A percentile compares a stretch with the other conserved stretches of the same genome.
Evolutionary conservation across 1,140 invertebrate species (phyloP).

Genomic region (Cotesia typhae): DNA sequence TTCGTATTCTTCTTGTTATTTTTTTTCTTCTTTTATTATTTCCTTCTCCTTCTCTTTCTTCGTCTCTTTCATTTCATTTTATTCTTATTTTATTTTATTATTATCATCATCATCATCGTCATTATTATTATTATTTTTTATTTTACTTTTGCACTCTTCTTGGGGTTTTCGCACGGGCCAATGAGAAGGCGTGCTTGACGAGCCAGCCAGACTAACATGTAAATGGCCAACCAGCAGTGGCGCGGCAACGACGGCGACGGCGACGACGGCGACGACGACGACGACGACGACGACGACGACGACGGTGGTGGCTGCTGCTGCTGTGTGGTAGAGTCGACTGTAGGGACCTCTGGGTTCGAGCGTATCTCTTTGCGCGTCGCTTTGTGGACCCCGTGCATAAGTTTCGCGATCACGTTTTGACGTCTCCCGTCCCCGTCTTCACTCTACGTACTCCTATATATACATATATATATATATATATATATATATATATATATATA

Average conservation of each 20-base stretch:
- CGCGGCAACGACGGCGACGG: constrained; percentile 9
- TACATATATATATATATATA: not conserved
- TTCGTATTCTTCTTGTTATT: constrained; percentile 11
- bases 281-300: constrained; percentile 12
- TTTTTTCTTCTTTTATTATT: constrained; percentile 17
- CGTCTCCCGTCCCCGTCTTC: constrained; percentile 54
- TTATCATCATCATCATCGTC: not conserved
- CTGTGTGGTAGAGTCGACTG: not conserved
- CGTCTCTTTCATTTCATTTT: no score
- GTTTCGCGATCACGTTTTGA: constrained; percentile 78
- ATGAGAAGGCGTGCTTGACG: constrained; percentile 31
- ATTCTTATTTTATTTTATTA: constrained; percentile 2
- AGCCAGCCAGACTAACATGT: constrained; percentile 30
- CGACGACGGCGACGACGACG: not conserved
- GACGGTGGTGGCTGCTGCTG: not conserved
- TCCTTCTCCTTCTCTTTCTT: not conserved
- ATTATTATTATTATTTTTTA: constrained; percentile 4
- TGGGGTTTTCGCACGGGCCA: constrained; percentile 30
- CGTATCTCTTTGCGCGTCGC: constrained; percentile 78
- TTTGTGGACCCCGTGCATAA: constrained; percentile 76
- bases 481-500: no score
- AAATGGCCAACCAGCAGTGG: constrained; percentile 36
- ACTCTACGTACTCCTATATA: not conserved
- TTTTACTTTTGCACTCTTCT: constrained; percentile 28
- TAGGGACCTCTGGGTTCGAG: constrained; percentile 60